Evolutionary conservation across 1,140 invertebrate species (phyloP).

Genomic region (fruit fly (Drosophila melanogaster)): Release_6_plus_ISO1_MT NT_033777.3:24135001-24135500

Average conservation of each 20-base stretch:
- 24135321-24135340: constrained; percentile 97
- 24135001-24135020: constrained; percentile 96
- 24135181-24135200: constrained; percentile 94
- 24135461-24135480: constrained; percentile 98
- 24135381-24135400: constrained; percentile 95
- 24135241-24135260: constrained; percentile 91
- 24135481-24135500: constrained; percentile 98
- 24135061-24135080: constrained; percentile 89
- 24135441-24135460: constrained; percentile 97
- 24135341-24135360: constrained; percentile 96
- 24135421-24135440: constrained; percentile 94
- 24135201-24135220: constrained; percentile 91
- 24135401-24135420: constrained; percentile 91
- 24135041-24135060: constrained; percentile 96
- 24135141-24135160: constrained; percentile 93
- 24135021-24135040: constrained; percentile 97
- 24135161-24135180: constrained; percentile 94
- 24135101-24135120: constrained; percentile 96
- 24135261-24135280: constrained; percentile 96
- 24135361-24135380: constrained; percentile 97
- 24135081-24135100: constrained; percentile 92
- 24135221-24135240: constrained; percentile 94
- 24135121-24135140: constrained; percentile 92
- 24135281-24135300: constrained; percentile 98
- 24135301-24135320: constrained; percentile 99